Evolutionary conservation across 35 echinoderm and acorn worm genomes (phyloP).

Genomic region (Ophioderma brevispina): DNA sequence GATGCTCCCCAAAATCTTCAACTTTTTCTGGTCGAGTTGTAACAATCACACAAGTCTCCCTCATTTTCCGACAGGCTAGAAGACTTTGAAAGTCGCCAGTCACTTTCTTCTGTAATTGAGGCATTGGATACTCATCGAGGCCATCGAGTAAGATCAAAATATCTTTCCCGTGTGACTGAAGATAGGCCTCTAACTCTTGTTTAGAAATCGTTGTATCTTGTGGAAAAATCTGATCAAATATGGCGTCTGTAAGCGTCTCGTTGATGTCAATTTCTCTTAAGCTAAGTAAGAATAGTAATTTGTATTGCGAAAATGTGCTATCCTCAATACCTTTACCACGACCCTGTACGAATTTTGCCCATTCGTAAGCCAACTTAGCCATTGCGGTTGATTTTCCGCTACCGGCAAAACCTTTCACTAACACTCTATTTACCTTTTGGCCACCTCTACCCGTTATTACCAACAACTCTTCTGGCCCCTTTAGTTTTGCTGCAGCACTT

Average conservation of each 20-base stretch:
- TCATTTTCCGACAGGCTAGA: not conserved
- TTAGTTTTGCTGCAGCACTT: not conserved
- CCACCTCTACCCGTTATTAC: not conserved
- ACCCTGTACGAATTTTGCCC: not conserved
- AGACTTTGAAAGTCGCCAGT: not conserved
- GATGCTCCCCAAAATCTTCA: not conserved
- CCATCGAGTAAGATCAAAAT: not conserved
- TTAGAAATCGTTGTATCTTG: not conserved
- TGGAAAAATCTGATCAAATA: slow-evolving; percentile 6
- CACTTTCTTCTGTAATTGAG: not conserved
- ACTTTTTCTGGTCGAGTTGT: not conserved
- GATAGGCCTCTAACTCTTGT: not conserved
- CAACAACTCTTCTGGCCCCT: not conserved
- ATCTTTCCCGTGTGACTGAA: not conserved
- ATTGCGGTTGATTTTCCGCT: not conserved
- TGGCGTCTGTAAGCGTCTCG: not conserved
- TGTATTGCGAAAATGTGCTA: not conserved
- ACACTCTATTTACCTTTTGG: not conserved
- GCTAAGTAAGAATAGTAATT: not conserved
- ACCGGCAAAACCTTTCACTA: not conserved
- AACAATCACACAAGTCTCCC: not conserved
- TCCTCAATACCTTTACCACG: too few relatives aligned
- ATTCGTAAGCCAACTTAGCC: not conserved
- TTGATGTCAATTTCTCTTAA: not conserved
- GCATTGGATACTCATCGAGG: not conserved